phyloP scores from a whole-genome alignment of 2,888 invertebrate species.

The Leucozona laternaria region DNA sequence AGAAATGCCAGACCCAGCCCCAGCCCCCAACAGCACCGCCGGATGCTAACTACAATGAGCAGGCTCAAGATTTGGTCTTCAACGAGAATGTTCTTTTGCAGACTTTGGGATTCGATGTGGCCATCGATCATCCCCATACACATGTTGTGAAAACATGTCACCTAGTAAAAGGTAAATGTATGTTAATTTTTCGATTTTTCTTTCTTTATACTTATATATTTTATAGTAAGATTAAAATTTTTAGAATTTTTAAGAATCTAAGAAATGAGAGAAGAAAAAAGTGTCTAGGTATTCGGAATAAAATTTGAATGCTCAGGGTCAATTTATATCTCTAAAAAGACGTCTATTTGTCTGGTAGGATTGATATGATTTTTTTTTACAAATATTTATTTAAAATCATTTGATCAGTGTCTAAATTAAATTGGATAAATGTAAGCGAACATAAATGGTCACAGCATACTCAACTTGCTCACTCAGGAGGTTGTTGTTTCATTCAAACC shows the following conservation, averaged over 20 bases:
- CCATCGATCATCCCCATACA: slow-evolving; percentile 99
- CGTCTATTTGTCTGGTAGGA: too few species aligned
- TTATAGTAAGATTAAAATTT: not conserved
- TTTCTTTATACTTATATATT: not conserved
- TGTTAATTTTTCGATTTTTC: slow-evolving; percentile 46
- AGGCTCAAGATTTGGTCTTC: slow-evolving; percentile 96
- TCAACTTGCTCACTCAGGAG: too few species aligned
- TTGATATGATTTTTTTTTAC: too few species aligned
- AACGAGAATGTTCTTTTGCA: slow-evolving; percentile 98
- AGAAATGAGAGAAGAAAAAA: too few species aligned
- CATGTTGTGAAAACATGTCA: slow-evolving; percentile 98
- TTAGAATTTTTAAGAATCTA: not conserved
- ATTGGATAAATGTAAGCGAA: too few species aligned
- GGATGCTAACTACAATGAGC: slow-evolving; percentile 89
- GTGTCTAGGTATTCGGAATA: too few species aligned
- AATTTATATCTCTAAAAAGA: too few species aligned
- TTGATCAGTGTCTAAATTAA: too few species aligned
- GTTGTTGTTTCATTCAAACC: too few species aligned
- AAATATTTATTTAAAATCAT: too few species aligned
- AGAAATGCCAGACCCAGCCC: slow-evolving; percentile 93
- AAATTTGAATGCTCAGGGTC: too few species aligned
- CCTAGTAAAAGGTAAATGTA: slow-evolving; percentile 92
- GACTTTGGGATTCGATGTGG: slow-evolving; percentile 98
- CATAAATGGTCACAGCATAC: too few species aligned
- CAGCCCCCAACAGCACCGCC: slow-evolving; percentile 90